Percentiles rank a stretch among this genome's conserved stretches.
Conservation (phyloP, 2,888 invertebrate genomes). For the Agrypnus murinus region DNA sequence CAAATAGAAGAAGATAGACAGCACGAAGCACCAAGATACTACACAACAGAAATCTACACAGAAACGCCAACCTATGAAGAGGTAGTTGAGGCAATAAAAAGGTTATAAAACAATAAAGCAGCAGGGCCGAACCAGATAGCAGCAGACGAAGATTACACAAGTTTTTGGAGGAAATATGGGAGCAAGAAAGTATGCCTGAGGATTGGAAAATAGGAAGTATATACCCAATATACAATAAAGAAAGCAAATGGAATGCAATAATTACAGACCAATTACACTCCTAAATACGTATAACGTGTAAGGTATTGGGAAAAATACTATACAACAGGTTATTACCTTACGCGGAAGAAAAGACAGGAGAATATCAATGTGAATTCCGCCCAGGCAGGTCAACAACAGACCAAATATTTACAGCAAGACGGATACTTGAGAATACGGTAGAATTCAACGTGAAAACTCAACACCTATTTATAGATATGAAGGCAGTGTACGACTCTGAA, state of each 20-base stretch:
- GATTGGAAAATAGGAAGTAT: no score
- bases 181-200: constrained; percentile 1
- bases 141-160: background rate
- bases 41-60: constrained; percentile 13
- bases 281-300: background rate
- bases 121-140: background rate
- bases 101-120: constrained; percentile 5
- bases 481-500: constrained; percentile 2
- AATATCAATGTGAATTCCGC: constrained; percentile 5
- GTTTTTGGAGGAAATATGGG: background rate
- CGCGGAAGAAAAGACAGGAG: constrained; percentile 5
- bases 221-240: background rate
- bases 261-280: background rate
- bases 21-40: constrained; percentile 3
- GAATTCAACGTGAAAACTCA: constrained; percentile 1
- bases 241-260: no score
- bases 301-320: constrained; percentile 2
- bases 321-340: constrained; percentile 1
- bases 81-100: constrained; percentile 2
- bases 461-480: background rate
- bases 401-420: constrained; percentile 6
- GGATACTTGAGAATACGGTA: background rate
- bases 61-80: constrained; percentile 4
- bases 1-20: constrained; percentile 17
- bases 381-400: constrained; percentile 2